Evolutionary conservation across 2,113 vertebrate species (phyloP), one percentile per base, ranked within the genome.

Genomic region (Salminus brasiliensis): DNA sequence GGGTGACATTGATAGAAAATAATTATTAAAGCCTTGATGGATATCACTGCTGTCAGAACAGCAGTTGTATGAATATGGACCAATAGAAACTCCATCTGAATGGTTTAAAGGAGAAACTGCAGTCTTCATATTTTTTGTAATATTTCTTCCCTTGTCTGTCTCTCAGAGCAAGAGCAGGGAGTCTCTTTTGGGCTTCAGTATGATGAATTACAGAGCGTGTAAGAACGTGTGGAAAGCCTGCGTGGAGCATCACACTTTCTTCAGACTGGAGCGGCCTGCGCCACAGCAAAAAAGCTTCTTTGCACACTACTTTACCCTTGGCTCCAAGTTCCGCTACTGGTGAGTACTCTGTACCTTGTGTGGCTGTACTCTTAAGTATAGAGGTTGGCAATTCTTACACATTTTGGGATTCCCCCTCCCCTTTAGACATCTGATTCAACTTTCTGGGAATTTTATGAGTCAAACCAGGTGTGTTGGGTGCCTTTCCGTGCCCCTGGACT

Each of bases 241-340:
- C 68, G 98, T 99, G 86, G 98, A 99, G 86, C 94, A 99, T 90
- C 98, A 99, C 90, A 99, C 97, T 0, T 99, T 99, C 92, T 99
- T 99, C 90, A 95, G 97, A 62, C 90, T 99, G 91, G 98, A 98
- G 90, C 94, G 93, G 85, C 97, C 98, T 1, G 92, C 97, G 62
- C 95, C 96, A 0, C 96, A 96, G 21, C 97, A 99, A 88, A 99
- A 98, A 92, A 99, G 98, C 92, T 98, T 99, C 87, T 99, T 99
- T 88, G 91, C 96, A 86, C 97, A 99, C 91, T 99, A 99, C 88
- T 99, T 99, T 92, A 97, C 96, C 53, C 92, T 99, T 87, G 98
- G 97, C 88, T 99, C 98, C 81, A 98, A 98, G 92, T 99, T 96
- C 87, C 96, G 98, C 83, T 99, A 99, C 95, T 98, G 97, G 98